A percentile compares a stretch with the other conserved stretches of the same genome.
Evolutionary conservation across 2,797 vertebrate species (phyloP).

Genomic region (Cebuella pygmaea): DNA sequence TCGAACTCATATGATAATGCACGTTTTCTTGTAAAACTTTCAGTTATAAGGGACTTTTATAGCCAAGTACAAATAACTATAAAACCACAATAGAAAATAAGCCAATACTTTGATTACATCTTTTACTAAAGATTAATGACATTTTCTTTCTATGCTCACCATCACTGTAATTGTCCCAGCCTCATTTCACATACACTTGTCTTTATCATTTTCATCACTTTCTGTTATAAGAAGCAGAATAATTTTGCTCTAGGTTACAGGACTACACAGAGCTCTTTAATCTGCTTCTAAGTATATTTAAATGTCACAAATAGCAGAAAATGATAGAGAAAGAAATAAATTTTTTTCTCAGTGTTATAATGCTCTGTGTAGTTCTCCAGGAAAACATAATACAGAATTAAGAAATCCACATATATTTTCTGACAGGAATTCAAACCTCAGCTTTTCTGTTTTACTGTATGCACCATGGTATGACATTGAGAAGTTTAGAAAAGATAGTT

Average conservation of each 20-base stretch:
- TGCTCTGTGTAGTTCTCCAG: not conserved
- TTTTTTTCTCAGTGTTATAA: not conserved
- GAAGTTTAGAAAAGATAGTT: not conserved
- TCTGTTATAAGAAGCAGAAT: not conserved
- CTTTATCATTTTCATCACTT: conserved; percentile 50
- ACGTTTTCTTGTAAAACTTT: not conserved
- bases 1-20: not conserved
- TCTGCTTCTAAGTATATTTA: not conserved
- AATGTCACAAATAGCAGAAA: conserved; percentile 24
- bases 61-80: not conserved
- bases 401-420: conserved; percentile 16
- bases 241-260: not conserved
- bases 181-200: not conserved
- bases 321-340: not conserved
- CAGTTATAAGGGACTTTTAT: not conserved
- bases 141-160: not conserved
- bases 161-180: not conserved
- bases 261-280: not conserved
- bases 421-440: not conserved
- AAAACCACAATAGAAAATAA: conserved; percentile 19
- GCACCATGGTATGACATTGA: not conserved
- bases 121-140: conserved; percentile 23
- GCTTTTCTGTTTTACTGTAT: not conserved
- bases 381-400: not conserved
- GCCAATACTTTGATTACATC: not conserved